These are phyloP conservation scores for Calliphora vicina DNA, from an alignment of 1,140 invertebrate species.

Conservation along the genomic window DNA sequence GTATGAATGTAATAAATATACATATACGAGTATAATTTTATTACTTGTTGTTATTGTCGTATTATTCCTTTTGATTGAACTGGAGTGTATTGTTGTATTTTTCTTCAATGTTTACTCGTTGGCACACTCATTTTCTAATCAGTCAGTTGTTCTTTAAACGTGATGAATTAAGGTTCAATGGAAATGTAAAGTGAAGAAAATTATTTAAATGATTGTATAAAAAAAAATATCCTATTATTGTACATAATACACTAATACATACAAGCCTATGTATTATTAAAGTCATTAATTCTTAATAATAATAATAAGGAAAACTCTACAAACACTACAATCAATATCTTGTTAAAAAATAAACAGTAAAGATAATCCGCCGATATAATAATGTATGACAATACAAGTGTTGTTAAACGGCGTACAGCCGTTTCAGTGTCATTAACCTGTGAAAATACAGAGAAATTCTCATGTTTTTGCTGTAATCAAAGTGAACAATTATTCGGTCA, in stretches of 20 bases:
- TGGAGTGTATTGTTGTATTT: neutral
- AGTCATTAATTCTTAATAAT: no score
- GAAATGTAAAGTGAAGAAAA: neutral
- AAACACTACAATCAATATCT: neutral
- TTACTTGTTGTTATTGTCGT: no score
- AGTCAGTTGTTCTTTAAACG: constrained; percentile 18
- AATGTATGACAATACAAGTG: constrained; percentile 1
- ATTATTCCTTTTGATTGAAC: neutral
- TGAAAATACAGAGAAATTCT: constrained; percentile 42
- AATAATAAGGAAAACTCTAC: neutral
- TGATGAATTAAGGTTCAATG: constrained; percentile 9
- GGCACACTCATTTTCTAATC: constrained; percentile 24
- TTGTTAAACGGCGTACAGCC: neutral
- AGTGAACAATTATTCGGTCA: constrained; percentile 40
- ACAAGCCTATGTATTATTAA: no score
- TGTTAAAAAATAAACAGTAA: neutral
- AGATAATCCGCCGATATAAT: neutral
- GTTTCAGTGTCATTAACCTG: constrained; percentile 19
- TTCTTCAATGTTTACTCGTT: constrained; percentile 10
- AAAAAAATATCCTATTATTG: neutral
- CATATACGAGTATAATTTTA: no score
- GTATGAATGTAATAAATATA: no score
- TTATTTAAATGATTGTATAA: neutral
- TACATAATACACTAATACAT: no score
- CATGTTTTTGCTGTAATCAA: constrained; percentile 51